Evolutionary conservation across 2,888 invertebrate genomes (phyloP), one percentile per base, ranked within the genome.

Genomic region (Gastracanthus pulcherrimus): DNA sequence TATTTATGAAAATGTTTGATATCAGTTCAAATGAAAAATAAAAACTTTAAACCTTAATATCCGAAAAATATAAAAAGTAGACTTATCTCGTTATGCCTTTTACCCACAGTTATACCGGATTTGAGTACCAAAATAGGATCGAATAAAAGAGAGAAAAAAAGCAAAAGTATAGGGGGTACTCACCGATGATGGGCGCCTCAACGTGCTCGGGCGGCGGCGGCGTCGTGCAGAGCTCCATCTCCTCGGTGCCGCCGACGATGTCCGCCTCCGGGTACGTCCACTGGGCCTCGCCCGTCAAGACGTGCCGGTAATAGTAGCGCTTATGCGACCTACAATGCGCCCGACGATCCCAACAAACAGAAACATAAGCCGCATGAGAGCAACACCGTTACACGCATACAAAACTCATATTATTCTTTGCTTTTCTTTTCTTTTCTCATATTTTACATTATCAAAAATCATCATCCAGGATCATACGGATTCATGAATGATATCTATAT

Each of bases 221-320:
- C 1, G 94, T 94, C 6, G 93, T 94, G 81, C 93, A 93, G 82
- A 94, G 92, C 86, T 94, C 94, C 94, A 94, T 94, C 34, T 93
- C 94, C 85, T 94, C 93, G 64, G 93, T 93, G 67, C 92, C 93
- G 67, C 92, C 91, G 26, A 90, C 91, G 82, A 92, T 90, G 84
- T 92, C 93, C 6, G 91, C 89, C 80, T 92, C 92, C 2, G 94
- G 94, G 89, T 93, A 95, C 85, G 94, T 94, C 95, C 95, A 95
- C 88, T 94, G 94, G 69, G 94, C 93, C 83, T 93, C 93, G 45
- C 94, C 94, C 34, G 93, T 94, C 83, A 89, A 88, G 83, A 92
- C 89, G 90, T 95, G 94, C 89, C 93, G 93, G 92, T 95, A 95
- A 93, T 93, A 95, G 92, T 95, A 95, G 86, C 94, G 93, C 92